Base-by-base conservation (phyloP, 2,797 vertebrate genomes). In the Pempheris klunzingeri region DNA sequence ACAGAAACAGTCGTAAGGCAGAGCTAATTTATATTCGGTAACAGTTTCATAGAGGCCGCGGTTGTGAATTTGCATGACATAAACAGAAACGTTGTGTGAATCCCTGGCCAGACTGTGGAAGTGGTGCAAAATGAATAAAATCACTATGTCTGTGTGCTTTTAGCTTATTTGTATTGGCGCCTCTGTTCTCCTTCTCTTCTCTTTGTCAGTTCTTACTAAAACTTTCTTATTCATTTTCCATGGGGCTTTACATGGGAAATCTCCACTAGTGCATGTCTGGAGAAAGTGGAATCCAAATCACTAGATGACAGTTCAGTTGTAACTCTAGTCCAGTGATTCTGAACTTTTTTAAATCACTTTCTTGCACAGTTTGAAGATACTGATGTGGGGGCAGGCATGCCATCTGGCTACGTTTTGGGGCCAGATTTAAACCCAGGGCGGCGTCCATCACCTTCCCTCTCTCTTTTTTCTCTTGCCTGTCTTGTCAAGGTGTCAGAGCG, bases 401-500 rank as follows among this genome's bases (percentile, higher is more conserved):
- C 17, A 32, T 58, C 30, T 14, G 28, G 5, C 13, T 17, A 4
- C 12, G 9, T 47, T 53, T 63, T 38, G 4, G 1, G 14, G 10
- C 3, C 6, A 17, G 6, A 43, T 44, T 47, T 30, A 53, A 75
- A 55, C 47, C 5, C 11, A 39, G 3, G 14, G 43, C 18, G n/a
- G 30, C 14, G 2, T 34, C 12, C 52, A 14, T 41, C 55, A 49
- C 9, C 28, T 30, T 41, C 53, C 2, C 7, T 43, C 18, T n/a
- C 55, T 32, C 14, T 43, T 7, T 52, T 72, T 39, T 38, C 18
- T 67, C 22, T 38, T 15, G 9, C 72, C 32, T 53, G 12, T 71
- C 32, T 47, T 4, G 28, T 74, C 10, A 83, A 99, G 97, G 96
- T 99, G 74, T 98, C 97, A 0, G 96, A 97, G 78, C 92, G 89